These are phyloP conservation scores for Poeciliopsis gracilis DNA, from an alignment of 2,797 vertebrate species.

Conservation along the genomic window DNA sequence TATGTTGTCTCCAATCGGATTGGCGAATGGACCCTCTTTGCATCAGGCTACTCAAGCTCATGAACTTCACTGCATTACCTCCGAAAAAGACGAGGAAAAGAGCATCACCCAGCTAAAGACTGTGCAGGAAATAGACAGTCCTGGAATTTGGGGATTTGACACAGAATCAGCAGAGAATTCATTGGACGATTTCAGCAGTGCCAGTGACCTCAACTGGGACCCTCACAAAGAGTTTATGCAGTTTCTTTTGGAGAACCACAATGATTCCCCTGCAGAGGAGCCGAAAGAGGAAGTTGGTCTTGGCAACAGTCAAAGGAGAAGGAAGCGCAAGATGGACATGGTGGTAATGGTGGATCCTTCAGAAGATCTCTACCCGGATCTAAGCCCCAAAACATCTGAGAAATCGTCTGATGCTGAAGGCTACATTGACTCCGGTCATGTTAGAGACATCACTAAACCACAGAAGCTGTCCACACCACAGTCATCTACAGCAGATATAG, in stretches of 20 bases:
- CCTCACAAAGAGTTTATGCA: slow-evolving; percentile 95
- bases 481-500: slow-evolving; percentile 80
- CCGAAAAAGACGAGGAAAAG: slow-evolving; percentile 89
- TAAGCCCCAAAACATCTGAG: slow-evolving; percentile 69
- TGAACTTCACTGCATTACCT: slow-evolving; percentile 81
- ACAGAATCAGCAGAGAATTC: slow-evolving; percentile 87
- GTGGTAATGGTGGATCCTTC: slow-evolving; percentile 94
- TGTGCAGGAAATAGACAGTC: slow-evolving; percentile 86
- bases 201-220: slow-evolving; percentile 87
- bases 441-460: slow-evolving; percentile 81
- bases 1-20: slow-evolving; percentile 83
- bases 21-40: slow-evolving; percentile 93
- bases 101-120: slow-evolving; percentile 89
- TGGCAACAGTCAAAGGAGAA: slow-evolving; percentile 83
- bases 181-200: slow-evolving; percentile 85
- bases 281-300: slow-evolving; percentile 60
- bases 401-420: slow-evolving; percentile 82
- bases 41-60: slow-evolving; percentile 86
- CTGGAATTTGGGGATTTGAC: slow-evolving; percentile 86
- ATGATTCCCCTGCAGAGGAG: slow-evolving; percentile 84
- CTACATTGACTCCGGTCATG: slow-evolving; percentile 69
- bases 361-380: slow-evolving; percentile 85
- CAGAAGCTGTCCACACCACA: slow-evolving; percentile 86
- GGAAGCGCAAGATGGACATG: slow-evolving; percentile 97
- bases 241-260: slow-evolving; percentile 87